phyloP scores from a whole-genome alignment of 2,888 invertebrate species.

The Flabesymbios commensalis region DNA sequence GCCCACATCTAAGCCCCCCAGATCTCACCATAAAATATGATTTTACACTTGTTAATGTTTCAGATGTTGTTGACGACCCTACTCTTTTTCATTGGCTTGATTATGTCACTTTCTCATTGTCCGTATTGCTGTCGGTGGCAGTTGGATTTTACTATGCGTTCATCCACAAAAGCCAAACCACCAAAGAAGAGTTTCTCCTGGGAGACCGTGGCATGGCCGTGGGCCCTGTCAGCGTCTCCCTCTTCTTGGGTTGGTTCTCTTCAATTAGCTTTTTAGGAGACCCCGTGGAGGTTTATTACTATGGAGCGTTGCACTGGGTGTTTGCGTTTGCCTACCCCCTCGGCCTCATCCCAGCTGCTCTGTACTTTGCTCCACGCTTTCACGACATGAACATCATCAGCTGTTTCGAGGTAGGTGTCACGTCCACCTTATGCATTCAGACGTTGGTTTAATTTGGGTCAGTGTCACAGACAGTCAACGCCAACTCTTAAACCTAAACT shows the following conservation, averaged over 20 bases:
- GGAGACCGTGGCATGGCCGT: constrained; percentile 51
- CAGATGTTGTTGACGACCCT: too few species aligned
- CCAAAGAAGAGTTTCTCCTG: constrained; percentile 54
- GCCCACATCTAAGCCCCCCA: too few species aligned
- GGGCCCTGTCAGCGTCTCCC: constrained; percentile 25
- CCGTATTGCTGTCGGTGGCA: constrained; percentile 14
- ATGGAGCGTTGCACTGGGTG: constrained; percentile 23
- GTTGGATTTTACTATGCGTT: constrained; percentile 62
- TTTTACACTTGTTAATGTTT: too few species aligned
- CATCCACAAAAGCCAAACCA: constrained; percentile 66
- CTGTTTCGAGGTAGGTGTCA: constrained; percentile 22
- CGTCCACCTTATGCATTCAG: too few species aligned
- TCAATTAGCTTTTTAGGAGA: constrained; percentile 25
- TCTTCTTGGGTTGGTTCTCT: constrained; percentile 25
- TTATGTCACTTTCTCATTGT: constrained; percentile 17
- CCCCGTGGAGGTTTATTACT: constrained; percentile 27
- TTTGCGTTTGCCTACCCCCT: constrained; percentile 20
- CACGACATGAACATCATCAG: constrained; percentile 22
- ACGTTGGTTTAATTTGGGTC: too few species aligned
- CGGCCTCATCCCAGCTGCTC: constrained; percentile 18
- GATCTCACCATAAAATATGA: too few species aligned
- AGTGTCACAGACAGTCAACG: too few species aligned
- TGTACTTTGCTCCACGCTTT: constrained; percentile 22
- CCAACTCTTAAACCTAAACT: too few species aligned
- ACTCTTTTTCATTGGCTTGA: constrained; percentile 31